Evolutionary conservation across 2,113 vertebrate genomes (phyloP).

Genomic region (Syrrhaptes paradoxus): DNA sequence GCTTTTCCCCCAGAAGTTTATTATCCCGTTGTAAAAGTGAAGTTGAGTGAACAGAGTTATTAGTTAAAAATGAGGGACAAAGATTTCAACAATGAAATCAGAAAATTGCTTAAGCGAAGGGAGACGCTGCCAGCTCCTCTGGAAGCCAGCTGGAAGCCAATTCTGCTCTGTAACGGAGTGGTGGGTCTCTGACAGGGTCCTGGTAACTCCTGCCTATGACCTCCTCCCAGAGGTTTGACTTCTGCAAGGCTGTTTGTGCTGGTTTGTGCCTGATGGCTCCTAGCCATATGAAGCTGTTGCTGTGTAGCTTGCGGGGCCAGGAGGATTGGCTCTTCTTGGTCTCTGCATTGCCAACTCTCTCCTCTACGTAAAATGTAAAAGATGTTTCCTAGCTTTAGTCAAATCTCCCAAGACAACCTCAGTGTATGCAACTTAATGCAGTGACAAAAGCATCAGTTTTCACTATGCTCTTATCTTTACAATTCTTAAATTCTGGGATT

Average conservation of each 20-base stretch:
- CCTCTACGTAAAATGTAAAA: background rate
- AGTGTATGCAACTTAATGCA: background rate
- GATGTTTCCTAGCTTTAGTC: background rate
- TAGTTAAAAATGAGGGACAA: background rate
- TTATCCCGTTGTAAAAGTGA: conserved; percentile 31
- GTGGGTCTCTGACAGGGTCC: background rate
- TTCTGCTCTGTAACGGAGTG: background rate
- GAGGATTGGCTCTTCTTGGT: background rate
- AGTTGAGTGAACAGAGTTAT: background rate
- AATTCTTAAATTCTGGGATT: background rate
- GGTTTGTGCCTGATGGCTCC: conserved; percentile 5
- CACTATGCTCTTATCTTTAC: background rate
- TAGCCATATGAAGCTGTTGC: background rate
- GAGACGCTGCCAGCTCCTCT: background rate
- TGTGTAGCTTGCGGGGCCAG: background rate
- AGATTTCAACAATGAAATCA: conserved; percentile 12
- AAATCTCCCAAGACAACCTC: background rate
- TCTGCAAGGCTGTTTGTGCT: background rate
- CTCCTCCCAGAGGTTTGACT: background rate
- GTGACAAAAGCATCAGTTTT: background rate
- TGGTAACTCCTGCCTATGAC: background rate
- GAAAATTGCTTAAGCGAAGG: conserved; percentile 22
- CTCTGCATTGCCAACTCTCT: background rate
- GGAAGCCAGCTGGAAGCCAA: conserved; percentile 34
- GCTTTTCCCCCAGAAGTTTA: conserved; percentile 28